phyloP scores from a whole-genome alignment of 2,797 vertebrate genomes.

The Chelon labrosus region DNA sequence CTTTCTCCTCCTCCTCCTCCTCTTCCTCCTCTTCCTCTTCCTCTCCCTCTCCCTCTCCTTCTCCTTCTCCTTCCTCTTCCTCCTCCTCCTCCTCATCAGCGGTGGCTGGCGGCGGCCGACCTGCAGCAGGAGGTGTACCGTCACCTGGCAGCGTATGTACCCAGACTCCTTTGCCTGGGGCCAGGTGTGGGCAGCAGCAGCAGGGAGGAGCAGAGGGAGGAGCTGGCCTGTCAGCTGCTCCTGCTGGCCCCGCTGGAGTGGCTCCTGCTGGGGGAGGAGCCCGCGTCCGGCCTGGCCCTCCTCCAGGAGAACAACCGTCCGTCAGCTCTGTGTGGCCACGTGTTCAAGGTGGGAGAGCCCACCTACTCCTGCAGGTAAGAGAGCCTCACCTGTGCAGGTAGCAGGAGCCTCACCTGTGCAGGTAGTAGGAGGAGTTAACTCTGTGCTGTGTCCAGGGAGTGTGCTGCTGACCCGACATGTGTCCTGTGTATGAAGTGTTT shows the following conservation, averaged over 20 bases:
- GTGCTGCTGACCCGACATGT: conserved; percentile 97
- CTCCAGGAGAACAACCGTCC: conserved; percentile 93
- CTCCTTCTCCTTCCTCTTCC: background rate
- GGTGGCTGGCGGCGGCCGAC: conserved; percentile 91
- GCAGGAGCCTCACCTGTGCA: conserved; percentile 59
- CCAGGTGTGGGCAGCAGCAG: conserved; percentile 87
- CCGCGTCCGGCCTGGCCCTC: conserved; percentile 88
- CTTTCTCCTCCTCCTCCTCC: background rate
- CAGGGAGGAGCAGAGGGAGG: conserved; percentile 87
- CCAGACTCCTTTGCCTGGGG: conserved; percentile 93
- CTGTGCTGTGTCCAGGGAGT: conserved; percentile 87
- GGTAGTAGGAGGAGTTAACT: conserved; percentile 70
- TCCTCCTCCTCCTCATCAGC: conserved; percentile 76
- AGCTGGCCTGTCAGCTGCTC: conserved; percentile 90
- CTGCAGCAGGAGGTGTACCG: conserved; percentile 91
- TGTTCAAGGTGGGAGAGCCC: conserved; percentile 98
- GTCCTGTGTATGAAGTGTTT: conserved; percentile 99
- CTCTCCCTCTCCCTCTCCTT: background rate
- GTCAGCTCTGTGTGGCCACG: conserved; percentile 95
- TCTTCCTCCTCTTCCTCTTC: too few relatives aligned
- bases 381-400: background rate
- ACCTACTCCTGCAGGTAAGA: conserved; percentile 97
- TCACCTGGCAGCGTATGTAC: conserved; percentile 92
- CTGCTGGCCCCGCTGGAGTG: conserved; percentile 94
- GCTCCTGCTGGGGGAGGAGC: conserved; percentile 94